These are phyloP conservation scores for Fulmarus glacialis DNA, from an alignment of 2,113 vertebrate species.

Conservation along the genomic window DNA sequence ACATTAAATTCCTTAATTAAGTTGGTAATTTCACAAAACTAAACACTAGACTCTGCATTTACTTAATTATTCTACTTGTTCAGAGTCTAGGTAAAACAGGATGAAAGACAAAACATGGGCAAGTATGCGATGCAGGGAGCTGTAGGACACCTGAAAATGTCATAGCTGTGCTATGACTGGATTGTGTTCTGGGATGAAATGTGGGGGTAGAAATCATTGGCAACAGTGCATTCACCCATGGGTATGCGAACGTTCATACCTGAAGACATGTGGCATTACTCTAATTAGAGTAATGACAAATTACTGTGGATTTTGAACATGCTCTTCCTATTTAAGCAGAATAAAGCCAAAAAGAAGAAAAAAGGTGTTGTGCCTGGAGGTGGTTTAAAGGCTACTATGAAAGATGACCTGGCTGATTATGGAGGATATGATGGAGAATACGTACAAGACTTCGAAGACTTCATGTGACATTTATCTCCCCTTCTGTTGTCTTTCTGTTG, in stretches of 20 bases:
- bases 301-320: accelerated
- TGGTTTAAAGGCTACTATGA: constrained; percentile 93
- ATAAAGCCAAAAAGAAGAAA: constrained; percentile 98
- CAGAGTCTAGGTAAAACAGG: neutral
- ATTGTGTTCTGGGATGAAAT: accelerated
- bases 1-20: no score
- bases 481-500: constrained; percentile 73
- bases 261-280: accelerated
- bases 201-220: accelerated
- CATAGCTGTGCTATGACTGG: accelerated
- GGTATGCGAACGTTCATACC: accelerated
- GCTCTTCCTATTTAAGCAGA: constrained; percentile 80
- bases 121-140: neutral
- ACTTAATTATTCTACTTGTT: neutral
- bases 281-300: no score
- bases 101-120: accelerated
- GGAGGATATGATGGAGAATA: constrained; percentile 90
- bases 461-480: constrained; percentile 89
- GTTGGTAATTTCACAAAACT: neutral
- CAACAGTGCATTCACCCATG: accelerated
- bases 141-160: neutral
- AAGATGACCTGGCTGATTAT: constrained; percentile 91
- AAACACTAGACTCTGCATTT: no score
- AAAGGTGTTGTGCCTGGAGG: constrained; percentile 89
- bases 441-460: constrained; percentile 95